Evolutionary conservation across 2,797 vertebrate species (phyloP), one percentile per base, ranked within the genome.

Genomic region (Gadopsis bispinosus): DNA sequence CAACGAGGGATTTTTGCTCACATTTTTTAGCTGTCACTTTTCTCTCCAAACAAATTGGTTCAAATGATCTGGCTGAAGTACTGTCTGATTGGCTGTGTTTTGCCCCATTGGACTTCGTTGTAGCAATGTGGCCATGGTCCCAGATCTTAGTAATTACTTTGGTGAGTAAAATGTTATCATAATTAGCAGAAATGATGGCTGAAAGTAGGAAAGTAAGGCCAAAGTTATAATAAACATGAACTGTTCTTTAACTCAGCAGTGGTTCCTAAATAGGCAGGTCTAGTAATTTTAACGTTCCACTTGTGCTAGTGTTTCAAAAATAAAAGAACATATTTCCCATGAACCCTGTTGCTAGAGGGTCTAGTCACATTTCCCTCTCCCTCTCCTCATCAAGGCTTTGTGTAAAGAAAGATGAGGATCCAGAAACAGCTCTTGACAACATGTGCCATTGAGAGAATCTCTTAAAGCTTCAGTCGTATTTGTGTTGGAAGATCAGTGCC

Each of bases 381-480:
- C 13, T 48, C n/a, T 29, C 53, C 11, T 11, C 8, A 16, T 47
- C 29, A 39, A 4, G 63, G 37, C 20, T 26, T 39, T 41, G 22
- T 33, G 19, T 75, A 41, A 56, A 59, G 48, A n/a, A 35, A 48
- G 33, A 22, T 9, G 43, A 66, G 29, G 35, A 64, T 60, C 51
- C 19, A 13, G n/a, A 48, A 63, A 22, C 66, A 60, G 19, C 62
- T 70, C 19, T 1, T 53, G 17, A 37, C 71, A 54, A 35, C 61
- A 66, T 22, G 58, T 75, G 63, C 51, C 56, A 19, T 39, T 20
- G 22, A 3, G 56, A 41, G 11, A 59, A 70, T 37, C 47, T 37
- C 51, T 35, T 19, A n/a, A 73, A 75, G 50, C 59, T 70, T 68
- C 31, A 17, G 56, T 58, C 29, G 2, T 41, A 39, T 71, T 73